Evolutionary conservation across 2,113 vertebrate species (phyloP), one percentile per base, ranked within the genome.

Genomic region (Rhabdomys dilectus): DNA sequence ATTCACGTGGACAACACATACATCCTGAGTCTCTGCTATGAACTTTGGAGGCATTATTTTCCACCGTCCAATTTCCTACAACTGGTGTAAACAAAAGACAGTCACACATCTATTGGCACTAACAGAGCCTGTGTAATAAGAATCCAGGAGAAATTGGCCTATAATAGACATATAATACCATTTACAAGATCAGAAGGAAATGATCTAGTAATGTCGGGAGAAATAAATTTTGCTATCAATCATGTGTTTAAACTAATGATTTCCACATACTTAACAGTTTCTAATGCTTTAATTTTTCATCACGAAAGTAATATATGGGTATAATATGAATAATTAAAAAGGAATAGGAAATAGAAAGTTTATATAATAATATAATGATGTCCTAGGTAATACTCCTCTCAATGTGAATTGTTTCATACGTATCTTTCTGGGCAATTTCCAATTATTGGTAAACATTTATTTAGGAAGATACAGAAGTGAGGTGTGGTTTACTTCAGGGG

Each of bases 281-380:
- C 73, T 89, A 81, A 62, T 91, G 7, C 7, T 93, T 92, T 64
- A 58, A 86, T 53, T 91, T 81, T 91, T 89, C 86, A 95, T 91
- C 45, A 76, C 1, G 80, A 80, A 89, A 91, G 16, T 39, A 58
- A 75, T 66, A 29, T 7, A 56, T 76, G 39, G 75, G 84, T n/a
- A 82, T 26, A 56, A 82, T 48, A 42, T 42, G 73, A 91, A 22
- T 66, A n/a, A 68, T 29, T 77, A 84, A 77, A 93, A 60, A 39
- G 8, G 22, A 72, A 75, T 36, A 39, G 24, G 82, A 88, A 94
- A 72, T 13, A 70, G 19, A 77, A 88, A 45, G 1, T 53, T 34
- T 64, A 51, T 91, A n/a, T n/a, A 78, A 56, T n/a, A 89, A 90
- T 86, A 87, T 64, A 84, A 3, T 48, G 39, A 81, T 91, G 39